Evolutionary conservation across 2,888 invertebrate species (phyloP), one percentile per base, ranked within the genome.

Genomic region (Acleris cristana): DNA sequence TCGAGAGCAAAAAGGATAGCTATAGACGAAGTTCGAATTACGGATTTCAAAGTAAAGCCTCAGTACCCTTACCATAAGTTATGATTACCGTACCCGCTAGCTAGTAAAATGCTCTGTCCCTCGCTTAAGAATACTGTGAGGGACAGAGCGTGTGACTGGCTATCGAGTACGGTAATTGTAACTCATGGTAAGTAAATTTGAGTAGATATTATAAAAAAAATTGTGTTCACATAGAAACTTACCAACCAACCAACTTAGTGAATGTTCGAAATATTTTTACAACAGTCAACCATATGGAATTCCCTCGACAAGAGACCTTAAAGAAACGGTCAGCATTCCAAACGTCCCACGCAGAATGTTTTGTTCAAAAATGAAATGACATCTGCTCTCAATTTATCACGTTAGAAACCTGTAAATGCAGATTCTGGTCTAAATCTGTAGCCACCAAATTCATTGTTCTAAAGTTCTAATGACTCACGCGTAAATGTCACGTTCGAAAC

Each of bases 381-480:
- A 26, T 16, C 16, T 16, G 23, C 44, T 57, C 21, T 23, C 58
- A 48, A 58, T 48, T 48, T 48, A 57, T 49, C 26, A 60, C 30
- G 19, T 34, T 23, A 34, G 18, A 51, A 59, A 59, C 34, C 51
- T 30, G 51, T 26, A 51, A 57, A 63, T 58, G 53, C 57, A 40
- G 19, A 62, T 34, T 62, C 44, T 61, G 21, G 58, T 58, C 58
- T 64, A 49, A 65, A 55, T 61, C 59, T 53, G 40, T 71, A 73
- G 72, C 72, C 73, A 73, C 76, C 70, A 73, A 77, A 78, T 73
- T 70, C 65, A 69, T 70, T 73, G 72, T 69, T 69, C 59, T 58
- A 55, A 40, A 40, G 72, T 69, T 69, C 59, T 58, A 55, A 64
- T 78, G 76, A 75, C 44, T 74, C 73, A 75, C 54, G 60, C 51